Conservation (phyloP, 2,113 vertebrate genomes). For the Chlorodrepanis virens region DNA sequence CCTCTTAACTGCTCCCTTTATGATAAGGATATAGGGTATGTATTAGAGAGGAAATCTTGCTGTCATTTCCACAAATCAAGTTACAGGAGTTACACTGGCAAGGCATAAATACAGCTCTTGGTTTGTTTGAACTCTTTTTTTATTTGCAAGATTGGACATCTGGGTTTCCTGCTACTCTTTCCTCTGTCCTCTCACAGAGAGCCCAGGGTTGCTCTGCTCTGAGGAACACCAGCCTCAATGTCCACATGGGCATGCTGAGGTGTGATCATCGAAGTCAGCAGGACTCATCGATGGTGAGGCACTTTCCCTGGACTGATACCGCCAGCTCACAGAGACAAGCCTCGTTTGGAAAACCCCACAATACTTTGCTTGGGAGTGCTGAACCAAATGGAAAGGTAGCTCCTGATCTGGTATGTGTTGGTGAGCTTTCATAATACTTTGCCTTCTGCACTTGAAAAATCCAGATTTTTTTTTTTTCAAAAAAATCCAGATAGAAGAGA, state of each 20-base stretch:
- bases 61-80: not conserved
- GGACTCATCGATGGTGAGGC: accelerated
- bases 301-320: not conserved
- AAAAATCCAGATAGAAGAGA: not conserved
- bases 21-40: not conserved
- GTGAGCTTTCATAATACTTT: not conserved
- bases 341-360: not conserved
- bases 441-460: not conserved
- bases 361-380: accelerated
- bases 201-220: not conserved
- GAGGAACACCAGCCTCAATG: accelerated
- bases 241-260: accelerated
- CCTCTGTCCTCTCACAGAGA: not conserved
- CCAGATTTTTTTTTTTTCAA: not conserved
- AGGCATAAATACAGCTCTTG: not conserved
- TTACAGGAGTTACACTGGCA: not conserved
- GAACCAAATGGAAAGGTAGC: not conserved
- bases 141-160: not conserved
- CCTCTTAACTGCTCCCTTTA: conserved; percentile 9
- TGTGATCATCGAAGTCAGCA: not conserved
- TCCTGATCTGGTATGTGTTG: not conserved
- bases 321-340: not conserved
- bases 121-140: not conserved
- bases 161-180: accelerated
- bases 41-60: not conserved